phyloP scores from a whole-genome alignment of 2,888 invertebrate species.

The Salticus scenicus region DNA sequence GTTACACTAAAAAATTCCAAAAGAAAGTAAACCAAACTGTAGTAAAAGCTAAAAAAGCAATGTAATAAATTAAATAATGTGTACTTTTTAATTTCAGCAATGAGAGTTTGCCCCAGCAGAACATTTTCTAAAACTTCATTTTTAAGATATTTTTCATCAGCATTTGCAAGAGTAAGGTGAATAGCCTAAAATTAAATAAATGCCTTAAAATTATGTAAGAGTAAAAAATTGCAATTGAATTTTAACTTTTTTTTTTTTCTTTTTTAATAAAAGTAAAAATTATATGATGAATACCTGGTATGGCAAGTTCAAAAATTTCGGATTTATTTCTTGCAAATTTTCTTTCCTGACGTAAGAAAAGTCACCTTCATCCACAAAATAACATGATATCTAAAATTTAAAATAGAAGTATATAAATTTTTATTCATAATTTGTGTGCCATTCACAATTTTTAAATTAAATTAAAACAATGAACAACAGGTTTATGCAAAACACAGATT shows the following conservation, averaged over 20 bases:
- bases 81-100: slow-evolving; percentile 58
- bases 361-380: slow-evolving; percentile 86
- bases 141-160: slow-evolving; percentile 22
- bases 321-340: slow-evolving; percentile 80
- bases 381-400: slow-evolving; percentile 78
- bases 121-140: slow-evolving; percentile 11
- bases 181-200: slow-evolving; percentile 38
- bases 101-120: slow-evolving; percentile 31
- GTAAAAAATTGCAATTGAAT: neutral
- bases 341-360: slow-evolving; percentile 79
- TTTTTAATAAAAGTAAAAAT: neutral
- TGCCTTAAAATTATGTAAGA: slow-evolving; percentile 72
- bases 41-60: no score
- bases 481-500: neutral
- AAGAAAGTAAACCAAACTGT: no score
- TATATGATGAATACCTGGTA: slow-evolving; percentile 80
- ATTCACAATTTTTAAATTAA: neutral
- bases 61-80: no score
- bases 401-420: no score
- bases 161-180: slow-evolving; percentile 21
- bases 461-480: neutral
- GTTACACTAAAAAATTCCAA: no score
- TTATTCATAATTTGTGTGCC: no score
- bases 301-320: slow-evolving; percentile 81
- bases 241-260: neutral